A percentile compares a stretch with the other conserved stretches of the same genome.
These are phyloP conservation scores for Tinamus major DNA, from an alignment of 2,797 vertebrate species.

Conservation along the genomic window DNA sequence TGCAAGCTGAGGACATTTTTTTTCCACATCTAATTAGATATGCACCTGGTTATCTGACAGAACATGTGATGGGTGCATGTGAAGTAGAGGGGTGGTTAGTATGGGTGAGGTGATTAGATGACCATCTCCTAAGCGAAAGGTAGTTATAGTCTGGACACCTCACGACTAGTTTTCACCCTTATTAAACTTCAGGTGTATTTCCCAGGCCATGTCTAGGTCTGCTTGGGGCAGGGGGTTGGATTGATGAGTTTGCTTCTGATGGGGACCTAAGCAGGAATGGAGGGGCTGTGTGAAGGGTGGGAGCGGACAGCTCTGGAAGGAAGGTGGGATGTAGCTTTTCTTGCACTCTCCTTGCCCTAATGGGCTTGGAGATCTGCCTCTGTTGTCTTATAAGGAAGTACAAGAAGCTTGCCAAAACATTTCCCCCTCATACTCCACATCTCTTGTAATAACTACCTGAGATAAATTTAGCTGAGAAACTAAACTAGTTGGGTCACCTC, in stretches of 20 bases:
- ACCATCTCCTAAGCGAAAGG: neutral
- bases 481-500: slow-evolving; percentile 62
- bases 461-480: slow-evolving; percentile 55
- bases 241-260: neutral
- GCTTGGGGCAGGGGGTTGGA: neutral
- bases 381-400: neutral
- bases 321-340: neutral
- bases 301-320: accelerated
- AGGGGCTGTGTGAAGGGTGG: neutral
- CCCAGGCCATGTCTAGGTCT: neutral
- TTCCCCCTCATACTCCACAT: neutral
- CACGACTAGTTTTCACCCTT: neutral
- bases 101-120: neutral
- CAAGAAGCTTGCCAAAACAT: neutral
- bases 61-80: accelerated
- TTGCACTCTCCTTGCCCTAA: neutral
- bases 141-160: neutral
- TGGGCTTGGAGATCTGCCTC: neutral
- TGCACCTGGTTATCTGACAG: neutral
- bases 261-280: neutral
- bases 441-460: neutral
- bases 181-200: neutral
- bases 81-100: neutral
- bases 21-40: neutral
- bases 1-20: neutral